These are phyloP conservation scores for Luperina testacea DNA, from an alignment of 2,888 invertebrate genomes.

Conservation along the genomic window DNA sequence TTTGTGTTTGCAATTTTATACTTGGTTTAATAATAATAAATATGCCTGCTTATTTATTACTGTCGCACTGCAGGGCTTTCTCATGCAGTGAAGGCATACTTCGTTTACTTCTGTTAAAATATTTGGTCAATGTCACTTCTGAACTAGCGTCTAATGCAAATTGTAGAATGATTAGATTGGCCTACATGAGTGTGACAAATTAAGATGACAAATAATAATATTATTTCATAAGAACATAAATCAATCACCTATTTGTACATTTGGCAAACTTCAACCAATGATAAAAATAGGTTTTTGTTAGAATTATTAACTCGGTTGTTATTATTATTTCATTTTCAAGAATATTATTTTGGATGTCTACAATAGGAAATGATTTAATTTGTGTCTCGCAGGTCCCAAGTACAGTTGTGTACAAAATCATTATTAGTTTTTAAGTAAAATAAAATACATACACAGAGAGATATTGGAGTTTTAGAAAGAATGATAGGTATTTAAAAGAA, in stretches of 20 bases:
- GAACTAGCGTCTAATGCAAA: slow-evolving; percentile 29
- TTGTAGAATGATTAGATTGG: slow-evolving; percentile 63
- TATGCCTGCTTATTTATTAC: not conserved
- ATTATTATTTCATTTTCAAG: slow-evolving; percentile 18
- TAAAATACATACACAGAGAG: slow-evolving; percentile 8
- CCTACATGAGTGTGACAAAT: slow-evolving; percentile 63
- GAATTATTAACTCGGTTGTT: slow-evolving; percentile 10
- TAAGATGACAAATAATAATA: slow-evolving; percentile 29
- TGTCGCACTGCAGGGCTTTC: not conserved
- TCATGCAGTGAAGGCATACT: not conserved
- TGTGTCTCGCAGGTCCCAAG: slow-evolving; percentile 50
- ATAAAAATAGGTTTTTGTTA: slow-evolving; percentile 26
- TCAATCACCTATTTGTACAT: slow-evolving; percentile 30
- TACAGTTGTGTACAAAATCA: slow-evolving; percentile 52
- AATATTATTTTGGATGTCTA: slow-evolving; percentile 16
- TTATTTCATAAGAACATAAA: slow-evolving; percentile 28
- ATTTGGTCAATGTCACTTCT: slow-evolving; percentile 26
- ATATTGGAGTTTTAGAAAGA: slow-evolving; percentile 22
- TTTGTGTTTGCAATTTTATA: not conserved
- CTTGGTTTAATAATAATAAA: not conserved
- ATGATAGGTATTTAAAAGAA: slow-evolving; percentile 13
- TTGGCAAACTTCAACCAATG: slow-evolving; percentile 22
- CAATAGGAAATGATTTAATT: not conserved
- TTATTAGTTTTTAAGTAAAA: slow-evolving; percentile 28
- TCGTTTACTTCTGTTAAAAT: not conserved